phyloP scores from a whole-genome alignment of 2,113 vertebrate species.

The Leptobrachium leishanense region DNA sequence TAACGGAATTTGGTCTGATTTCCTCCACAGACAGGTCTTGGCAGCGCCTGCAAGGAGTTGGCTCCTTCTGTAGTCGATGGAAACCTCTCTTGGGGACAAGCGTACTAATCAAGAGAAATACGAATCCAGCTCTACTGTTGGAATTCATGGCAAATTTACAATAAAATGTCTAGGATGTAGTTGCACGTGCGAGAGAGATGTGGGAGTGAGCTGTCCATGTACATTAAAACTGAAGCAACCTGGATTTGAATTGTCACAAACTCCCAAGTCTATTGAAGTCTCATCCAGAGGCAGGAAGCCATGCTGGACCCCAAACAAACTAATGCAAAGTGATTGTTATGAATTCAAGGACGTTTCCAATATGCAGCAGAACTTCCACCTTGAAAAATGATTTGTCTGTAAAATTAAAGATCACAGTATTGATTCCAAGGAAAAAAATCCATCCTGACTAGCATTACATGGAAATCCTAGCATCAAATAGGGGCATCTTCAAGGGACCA shows the following conservation, averaged over 20 bases:
- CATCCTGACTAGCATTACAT: too few species aligned
- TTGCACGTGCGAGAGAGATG: constrained; percentile 32
- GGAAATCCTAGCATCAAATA: too few species aligned
- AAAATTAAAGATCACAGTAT: too few species aligned
- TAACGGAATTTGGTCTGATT: constrained; percentile 43
- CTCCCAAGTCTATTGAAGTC: constrained; percentile 2
- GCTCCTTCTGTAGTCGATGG: constrained; percentile 25
- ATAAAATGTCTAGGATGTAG: constrained; percentile 43
- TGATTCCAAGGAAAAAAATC: too few species aligned
- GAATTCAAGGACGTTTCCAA: not conserved
- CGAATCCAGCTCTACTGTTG: constrained; percentile 41
- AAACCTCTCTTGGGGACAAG: constrained; percentile 40
- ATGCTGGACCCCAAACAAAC: constrained; percentile 8
- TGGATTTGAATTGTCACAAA: constrained; percentile 7
- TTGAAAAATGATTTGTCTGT: too few species aligned
- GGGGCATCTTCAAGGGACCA: too few species aligned
- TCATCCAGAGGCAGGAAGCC: not conserved
- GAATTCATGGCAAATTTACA: constrained; percentile 39
- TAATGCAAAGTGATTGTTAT: too few species aligned
- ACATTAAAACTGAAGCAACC: not conserved
- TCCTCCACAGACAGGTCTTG: constrained; percentile 46
- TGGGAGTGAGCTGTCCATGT: constrained; percentile 31
- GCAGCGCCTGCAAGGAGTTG: constrained; percentile 35
- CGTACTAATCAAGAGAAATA: constrained; percentile 44
- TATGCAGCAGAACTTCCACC: not conserved